Base-by-base conservation (phyloP, 2,113 vertebrate genomes). In the Camelus bactrianus region DNA sequence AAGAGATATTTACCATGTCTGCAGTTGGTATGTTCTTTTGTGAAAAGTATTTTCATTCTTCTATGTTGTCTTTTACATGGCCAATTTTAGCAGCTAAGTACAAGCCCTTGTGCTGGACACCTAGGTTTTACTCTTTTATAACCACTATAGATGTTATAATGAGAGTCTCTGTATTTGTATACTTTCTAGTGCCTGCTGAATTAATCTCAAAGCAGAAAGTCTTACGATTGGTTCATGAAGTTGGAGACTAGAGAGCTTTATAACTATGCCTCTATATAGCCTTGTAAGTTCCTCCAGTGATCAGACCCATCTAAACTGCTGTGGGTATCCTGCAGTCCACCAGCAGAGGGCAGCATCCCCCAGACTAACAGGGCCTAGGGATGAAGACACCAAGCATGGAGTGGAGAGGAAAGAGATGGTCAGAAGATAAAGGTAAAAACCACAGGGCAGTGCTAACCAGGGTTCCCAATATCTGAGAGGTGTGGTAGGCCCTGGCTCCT, bases 291-390 rank as follows among this genome's bases (percentile, higher is more conserved):
- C 48, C 42, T 11, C 26, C 13, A 58, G 54, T 22, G 15, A 76
- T 64, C 64, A 73, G 42, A 92, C 24, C 48, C 24, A 90, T 38
- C 28, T 58, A 79, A 97, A 90, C 35, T 19, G 10, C 54, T 65
- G 42, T 46, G 50, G 38, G 17, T 84, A 62, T 56, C 14, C n/a
- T 35, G n/a, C 0, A 80, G 54, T 17, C 6, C 14, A 94, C 75
- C 98, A 92, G 97, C 56, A 98, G 98, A 95, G 97, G 98, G 98
- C 97, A 98, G 96, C 97, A 97, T 94, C 69, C 64, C n/a, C 94
- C 69, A 97, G 28, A 96, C 12, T 76, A 96, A 95, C 30, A 54
- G 35, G 8, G 72, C 52, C 42, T 93, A 42, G 70, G n/a, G n/a
- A 85, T 46, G 48, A 62, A 69, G 50, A 52, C 19, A 48, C 11